These are phyloP conservation scores for Cyanoliseus patagonus DNA, from an alignment of 2,113 vertebrate species.

Conservation along the genomic window DNA sequence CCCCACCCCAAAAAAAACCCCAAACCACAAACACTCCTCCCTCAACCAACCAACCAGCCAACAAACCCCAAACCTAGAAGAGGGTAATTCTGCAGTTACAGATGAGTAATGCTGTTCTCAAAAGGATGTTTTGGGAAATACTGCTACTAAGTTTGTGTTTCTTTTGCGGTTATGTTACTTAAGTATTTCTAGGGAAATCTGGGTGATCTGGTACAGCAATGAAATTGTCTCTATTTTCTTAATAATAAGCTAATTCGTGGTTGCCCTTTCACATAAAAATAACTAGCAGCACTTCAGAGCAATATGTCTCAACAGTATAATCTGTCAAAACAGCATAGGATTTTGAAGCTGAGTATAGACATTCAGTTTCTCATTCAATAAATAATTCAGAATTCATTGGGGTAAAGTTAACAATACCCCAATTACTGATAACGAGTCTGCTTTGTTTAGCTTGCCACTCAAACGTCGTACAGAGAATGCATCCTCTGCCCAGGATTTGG, in stretches of 20 bases:
- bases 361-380: background rate
- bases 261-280: background rate
- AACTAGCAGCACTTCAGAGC: background rate
- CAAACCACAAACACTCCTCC: background rate
- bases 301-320: background rate
- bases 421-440: background rate
- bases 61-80: background rate
- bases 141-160: background rate
- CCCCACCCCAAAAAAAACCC: background rate
- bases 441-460: background rate
- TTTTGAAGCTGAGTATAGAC: background rate
- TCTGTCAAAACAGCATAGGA: background rate
- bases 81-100: background rate
- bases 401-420: background rate
- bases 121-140: background rate
- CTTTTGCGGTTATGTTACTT: background rate
- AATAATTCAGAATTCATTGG: background rate
- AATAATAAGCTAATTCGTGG: background rate
- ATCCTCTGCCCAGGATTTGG: background rate
- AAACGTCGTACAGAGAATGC: fast-evolving
- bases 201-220: background rate
- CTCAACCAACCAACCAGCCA: background rate
- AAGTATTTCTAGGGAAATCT: background rate
- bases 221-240: background rate
- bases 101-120: background rate